phyloP scores from a whole-genome alignment of 2,888 invertebrate genomes.

The Sesamia inferens region DNA sequence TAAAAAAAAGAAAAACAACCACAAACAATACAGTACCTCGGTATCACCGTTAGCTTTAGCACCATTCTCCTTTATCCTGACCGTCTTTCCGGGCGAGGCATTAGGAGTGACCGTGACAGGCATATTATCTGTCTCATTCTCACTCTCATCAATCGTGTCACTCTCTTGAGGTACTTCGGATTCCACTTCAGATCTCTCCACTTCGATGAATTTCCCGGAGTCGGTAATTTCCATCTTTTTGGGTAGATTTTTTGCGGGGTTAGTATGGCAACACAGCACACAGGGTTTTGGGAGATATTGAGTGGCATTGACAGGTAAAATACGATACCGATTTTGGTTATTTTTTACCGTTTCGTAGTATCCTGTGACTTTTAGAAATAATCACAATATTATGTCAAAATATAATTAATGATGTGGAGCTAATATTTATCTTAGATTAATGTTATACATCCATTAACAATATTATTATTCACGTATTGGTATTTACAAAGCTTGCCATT shows the following conservation, averaged over 20 bases:
- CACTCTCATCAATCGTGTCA: constrained; percentile 63
- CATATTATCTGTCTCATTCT: constrained; percentile 66
- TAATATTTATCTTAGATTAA: neutral
- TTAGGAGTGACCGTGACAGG: constrained; percentile 75
- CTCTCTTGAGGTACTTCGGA: constrained; percentile 62
- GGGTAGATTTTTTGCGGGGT: constrained; percentile 74
- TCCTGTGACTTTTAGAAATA: neutral
- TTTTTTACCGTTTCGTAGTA: neutral
- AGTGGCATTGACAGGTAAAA: constrained; percentile 37
- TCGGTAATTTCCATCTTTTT: constrained; percentile 88
- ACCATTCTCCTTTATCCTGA: constrained; percentile 86
- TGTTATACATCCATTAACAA: neutral
- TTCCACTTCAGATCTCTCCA: constrained; percentile 78
- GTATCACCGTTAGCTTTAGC: constrained; percentile 78
- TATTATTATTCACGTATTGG: neutral
- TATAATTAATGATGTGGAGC: neutral
- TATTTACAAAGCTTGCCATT: neutral
- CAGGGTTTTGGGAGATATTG: constrained; percentile 62
- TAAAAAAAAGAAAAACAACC: constrained; percentile 34
- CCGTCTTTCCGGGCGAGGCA: constrained; percentile 84
- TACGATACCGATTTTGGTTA: neutral
- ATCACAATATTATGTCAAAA: neutral
- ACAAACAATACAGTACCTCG: constrained; percentile 74
- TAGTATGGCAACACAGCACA: constrained; percentile 83
- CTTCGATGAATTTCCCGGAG: constrained; percentile 89